A percentile compares a stretch with the other conserved stretches of the same genome.
Evolutionary conservation across 2,888 invertebrate species (phyloP).

Genomic region (Candidula unifasciata): DNA sequence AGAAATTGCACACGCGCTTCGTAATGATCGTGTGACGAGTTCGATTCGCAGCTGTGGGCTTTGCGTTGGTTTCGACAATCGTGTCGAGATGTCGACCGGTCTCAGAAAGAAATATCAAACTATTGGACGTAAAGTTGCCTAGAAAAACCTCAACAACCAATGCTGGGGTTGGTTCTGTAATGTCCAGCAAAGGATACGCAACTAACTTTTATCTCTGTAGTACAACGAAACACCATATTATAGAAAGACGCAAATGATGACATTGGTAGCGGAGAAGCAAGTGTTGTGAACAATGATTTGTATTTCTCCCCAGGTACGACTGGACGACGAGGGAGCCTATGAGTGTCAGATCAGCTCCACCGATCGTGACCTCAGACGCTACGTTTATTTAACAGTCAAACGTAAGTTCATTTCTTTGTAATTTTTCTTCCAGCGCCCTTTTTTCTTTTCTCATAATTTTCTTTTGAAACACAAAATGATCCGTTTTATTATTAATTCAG

Average conservation of each 20-base stretch:
- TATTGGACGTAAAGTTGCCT: too few species aligned
- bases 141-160: too few species aligned
- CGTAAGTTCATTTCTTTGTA: conserved; percentile 56
- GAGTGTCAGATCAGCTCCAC: conserved; percentile 68
- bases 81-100: background rate
- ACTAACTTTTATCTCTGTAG: too few species aligned
- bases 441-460: background rate
- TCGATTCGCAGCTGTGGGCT: too few species aligned
- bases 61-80: too few species aligned
- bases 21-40: too few species aligned
- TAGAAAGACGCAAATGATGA: too few species aligned
- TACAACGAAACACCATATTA: background rate
- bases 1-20: too few species aligned
- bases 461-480: background rate
- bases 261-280: background rate
- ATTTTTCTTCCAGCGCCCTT: background rate
- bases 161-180: too few species aligned
- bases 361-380: conserved; percentile 61
- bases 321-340: conserved; percentile 64
- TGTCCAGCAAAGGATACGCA: too few species aligned
- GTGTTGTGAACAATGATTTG: background rate
- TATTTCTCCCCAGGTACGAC: conserved; percentile 55
- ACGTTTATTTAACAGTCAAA: conserved; percentile 63
- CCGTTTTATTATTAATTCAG: background rate
- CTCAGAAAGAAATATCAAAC: too few species aligned